These are phyloP conservation scores for honey bee (Apis mellifera) DNA, from an alignment of 1,140 invertebrate species.

Conservation along the genomic window DNA sequence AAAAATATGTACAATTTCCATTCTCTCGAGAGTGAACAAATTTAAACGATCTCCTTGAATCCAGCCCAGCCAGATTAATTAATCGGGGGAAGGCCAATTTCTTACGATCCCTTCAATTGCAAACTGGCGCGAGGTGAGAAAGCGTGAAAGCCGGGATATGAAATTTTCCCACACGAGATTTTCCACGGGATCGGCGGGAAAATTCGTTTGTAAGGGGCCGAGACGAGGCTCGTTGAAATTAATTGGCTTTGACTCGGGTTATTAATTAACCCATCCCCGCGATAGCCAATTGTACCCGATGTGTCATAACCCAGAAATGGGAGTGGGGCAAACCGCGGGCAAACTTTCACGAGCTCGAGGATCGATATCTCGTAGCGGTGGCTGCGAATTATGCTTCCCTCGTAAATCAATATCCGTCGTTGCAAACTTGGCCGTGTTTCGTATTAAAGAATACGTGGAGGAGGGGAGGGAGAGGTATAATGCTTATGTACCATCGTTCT, in stretches of 20 bases:
- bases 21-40: too few relatives aligned
- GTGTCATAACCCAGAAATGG: conserved; percentile 7
- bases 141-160: background rate
- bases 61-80: too few relatives aligned
- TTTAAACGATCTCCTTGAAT: too few relatives aligned
- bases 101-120: background rate
- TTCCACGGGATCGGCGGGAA: background rate
- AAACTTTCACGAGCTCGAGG: conserved; percentile 18
- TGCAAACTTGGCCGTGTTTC: conserved; percentile 20
- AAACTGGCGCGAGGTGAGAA: background rate
- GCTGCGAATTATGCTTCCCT: conserved; percentile 15
- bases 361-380: conserved; percentile 20
- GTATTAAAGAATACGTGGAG: conserved; percentile 27
- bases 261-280: conserved; percentile 8
- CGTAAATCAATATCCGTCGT: conserved; percentile 42
- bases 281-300: conserved; percentile 4
- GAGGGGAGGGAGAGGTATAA: too few relatives aligned
- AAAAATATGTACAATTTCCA: too few relatives aligned
- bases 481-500: background rate
- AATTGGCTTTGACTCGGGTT: background rate
- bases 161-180: background rate
- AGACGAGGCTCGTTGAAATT: background rate
- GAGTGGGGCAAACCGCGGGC: background rate
- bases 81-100: too few relatives aligned
- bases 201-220: background rate